Base-by-base conservation (phyloP, 2,113 vertebrate genomes). In the Limanda limanda region DNA sequence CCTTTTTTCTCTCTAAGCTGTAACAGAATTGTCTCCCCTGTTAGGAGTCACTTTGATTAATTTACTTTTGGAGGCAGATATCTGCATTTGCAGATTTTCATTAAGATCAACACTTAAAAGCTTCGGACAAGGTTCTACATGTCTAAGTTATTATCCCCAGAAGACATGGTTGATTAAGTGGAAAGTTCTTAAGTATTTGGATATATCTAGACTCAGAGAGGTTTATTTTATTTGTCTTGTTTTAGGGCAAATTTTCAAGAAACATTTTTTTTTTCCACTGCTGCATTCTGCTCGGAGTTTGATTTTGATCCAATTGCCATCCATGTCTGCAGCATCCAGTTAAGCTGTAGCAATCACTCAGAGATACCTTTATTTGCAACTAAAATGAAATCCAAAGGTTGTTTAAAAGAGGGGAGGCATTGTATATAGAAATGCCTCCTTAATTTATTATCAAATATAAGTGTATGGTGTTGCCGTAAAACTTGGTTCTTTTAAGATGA, bases 51-150 rank as follows among this genome's bases (percentile, higher is more conserved):
- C 73, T 89, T 89, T 93, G 90, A 93, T 91, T 90, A 91, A 93
- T 94, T 90, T 85, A 90, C 85, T 79, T 84, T 76, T 78, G 85
- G 83, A 88, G 69, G 78, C 82, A 59, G 74, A 85, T 86, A 92
- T 91, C 87, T 91, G 89, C 70, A 72, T 85, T 89, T 79, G 86
- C 77, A 93, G 93, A 93, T 94, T 94, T 94, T 92, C 92, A 94
- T 93, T 93, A 94, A 89, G 91, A 94, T 94, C 89, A 91, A 76
- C 79, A 83, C 86, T 81, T 81, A 82, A 88, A 85, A 67, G 83
- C 83, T 79, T 81, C 62, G 88, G 76, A 84, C 86, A 81, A 84
- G 69, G 83, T 83, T 87, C 71, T 59, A 68, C 70, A 86, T 79
- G 70, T 88, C 76, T 79, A 79, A 81, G 78, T 85, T 91, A 88